phyloP scores from a whole-genome alignment of 2,797 vertebrate species.

The Sebastes aleutianus region DNA sequence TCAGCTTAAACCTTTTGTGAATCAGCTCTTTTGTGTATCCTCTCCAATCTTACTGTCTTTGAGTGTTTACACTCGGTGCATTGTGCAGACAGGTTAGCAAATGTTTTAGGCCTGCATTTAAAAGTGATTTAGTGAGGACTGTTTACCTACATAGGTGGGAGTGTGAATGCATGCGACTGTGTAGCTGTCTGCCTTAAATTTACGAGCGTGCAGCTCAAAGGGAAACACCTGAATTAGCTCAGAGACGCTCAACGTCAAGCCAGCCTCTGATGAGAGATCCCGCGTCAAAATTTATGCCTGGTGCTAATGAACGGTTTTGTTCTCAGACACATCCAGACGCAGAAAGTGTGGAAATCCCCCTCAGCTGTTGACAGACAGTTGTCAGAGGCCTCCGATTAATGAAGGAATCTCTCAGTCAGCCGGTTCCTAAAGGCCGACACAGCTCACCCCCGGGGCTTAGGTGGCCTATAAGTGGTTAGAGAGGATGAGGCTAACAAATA shows the following conservation, averaged over 20 bases:
- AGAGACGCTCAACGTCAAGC: slow-evolving; percentile 1
- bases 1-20: slow-evolving; percentile 37
- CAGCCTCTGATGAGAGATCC: slow-evolving; percentile 51
- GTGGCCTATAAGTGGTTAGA: not conserved
- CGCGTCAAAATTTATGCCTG: slow-evolving; percentile 35
- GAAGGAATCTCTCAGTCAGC: slow-evolving; percentile 51
- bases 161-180: not conserved
- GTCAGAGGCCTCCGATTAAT: slow-evolving; percentile 71
- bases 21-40: slow-evolving; percentile 9
- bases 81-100: slow-evolving; percentile 31
- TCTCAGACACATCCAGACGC: slow-evolving; percentile 35
- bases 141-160: not conserved
- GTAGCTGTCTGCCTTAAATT: not conserved
- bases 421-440: slow-evolving; percentile 19
- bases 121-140: slow-evolving; percentile 18
- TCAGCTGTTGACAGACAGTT: slow-evolving; percentile 65
- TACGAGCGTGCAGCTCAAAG: not conserved
- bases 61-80: slow-evolving; percentile 17
- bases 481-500: not conserved
- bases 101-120: not conserved
- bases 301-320: slow-evolving; percentile 62
- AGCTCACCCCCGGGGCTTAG: slow-evolving; percentile 12
- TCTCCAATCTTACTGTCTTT: slow-evolving; percentile 13
- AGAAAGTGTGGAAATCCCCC: slow-evolving; percentile 64
- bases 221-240: slow-evolving; percentile 25